phyloP scores from a whole-genome alignment of 1,140 invertebrate species.

The Drosophila sp. region DNA sequence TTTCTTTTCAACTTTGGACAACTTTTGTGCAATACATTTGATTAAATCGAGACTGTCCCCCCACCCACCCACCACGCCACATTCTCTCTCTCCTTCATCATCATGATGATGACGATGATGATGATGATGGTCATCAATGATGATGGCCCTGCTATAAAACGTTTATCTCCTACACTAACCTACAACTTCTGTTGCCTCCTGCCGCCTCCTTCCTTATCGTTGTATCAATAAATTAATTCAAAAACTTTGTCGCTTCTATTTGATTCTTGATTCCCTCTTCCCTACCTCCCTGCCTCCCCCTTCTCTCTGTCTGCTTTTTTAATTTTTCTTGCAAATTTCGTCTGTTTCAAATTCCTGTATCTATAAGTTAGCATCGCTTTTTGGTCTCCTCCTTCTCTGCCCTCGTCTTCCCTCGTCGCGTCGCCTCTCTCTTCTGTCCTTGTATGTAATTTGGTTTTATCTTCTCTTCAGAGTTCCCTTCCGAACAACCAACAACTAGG shows the following conservation, averaged over 20 bases:
- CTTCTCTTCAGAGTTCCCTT: conserved; percentile 14
- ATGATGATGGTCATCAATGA: conserved; percentile 36
- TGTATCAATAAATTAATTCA: conserved; percentile 81
- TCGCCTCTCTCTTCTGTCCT: conserved; percentile 16
- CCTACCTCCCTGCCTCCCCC: neutral
- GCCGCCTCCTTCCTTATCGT: conserved; percentile 49
- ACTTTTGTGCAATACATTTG: conserved; percentile 54
- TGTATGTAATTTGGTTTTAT: conserved; percentile 65
- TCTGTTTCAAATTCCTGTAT: conserved; percentile 72
- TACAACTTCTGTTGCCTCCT: conserved; percentile 20
- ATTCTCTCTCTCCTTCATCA: neutral
- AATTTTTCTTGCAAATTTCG: conserved; percentile 71
- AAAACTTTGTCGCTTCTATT: conserved; percentile 75
- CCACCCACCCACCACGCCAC: neutral
- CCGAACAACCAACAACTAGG: conserved; percentile 46
- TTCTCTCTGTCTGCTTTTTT: conserved; percentile 23
- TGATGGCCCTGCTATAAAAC: conserved; percentile 57
- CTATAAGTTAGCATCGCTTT: conserved; percentile 62
- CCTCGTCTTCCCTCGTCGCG: neutral
- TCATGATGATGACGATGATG: neutral
- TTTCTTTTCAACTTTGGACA: conserved; percentile 38
- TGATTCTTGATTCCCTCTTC: conserved; percentile 43
- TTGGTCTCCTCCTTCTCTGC: conserved; percentile 24
- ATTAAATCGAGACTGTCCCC: conserved; percentile 36
- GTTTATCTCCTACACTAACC: conserved; percentile 56